These are phyloP conservation scores for Danaus chrysippus DNA, from an alignment of 2,888 invertebrate species.

Conservation along the genomic window DNA sequence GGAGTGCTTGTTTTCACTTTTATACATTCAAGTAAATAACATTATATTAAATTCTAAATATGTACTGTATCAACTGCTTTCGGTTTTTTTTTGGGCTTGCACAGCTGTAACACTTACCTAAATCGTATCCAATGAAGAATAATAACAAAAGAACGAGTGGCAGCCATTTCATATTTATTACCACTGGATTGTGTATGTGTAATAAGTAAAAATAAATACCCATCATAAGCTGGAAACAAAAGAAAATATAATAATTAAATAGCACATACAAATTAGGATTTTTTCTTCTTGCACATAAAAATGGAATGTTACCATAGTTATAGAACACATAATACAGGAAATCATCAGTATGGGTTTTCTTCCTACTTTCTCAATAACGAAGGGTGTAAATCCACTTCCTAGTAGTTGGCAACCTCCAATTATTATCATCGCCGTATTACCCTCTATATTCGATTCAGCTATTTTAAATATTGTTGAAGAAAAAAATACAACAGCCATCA, in stretches of 20 bases:
- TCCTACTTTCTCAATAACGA: slow-evolving; percentile 48
- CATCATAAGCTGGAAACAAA: slow-evolving; percentile 31
- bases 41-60: too few species aligned
- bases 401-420: slow-evolving; percentile 46
- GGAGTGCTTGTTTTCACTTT: too few species aligned
- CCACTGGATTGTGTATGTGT: slow-evolving; percentile 25
- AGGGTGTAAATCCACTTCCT: slow-evolving; percentile 42
- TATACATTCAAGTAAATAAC: too few species aligned
- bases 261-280: too few species aligned
- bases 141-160: slow-evolving; percentile 42
- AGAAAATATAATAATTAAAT: slow-evolving; percentile 17
- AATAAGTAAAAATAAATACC: slow-evolving; percentile 47
- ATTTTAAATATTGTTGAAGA: slow-evolving; percentile 45
- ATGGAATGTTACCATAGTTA: slow-evolving; percentile 44
- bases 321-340: slow-evolving; percentile 42
- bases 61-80: too few species aligned
- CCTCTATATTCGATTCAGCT: slow-evolving; percentile 43
- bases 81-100: too few species aligned
- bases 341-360: slow-evolving; percentile 42
- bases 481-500: slow-evolving; percentile 42
- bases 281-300: too few species aligned
- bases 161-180: slow-evolving; percentile 40
- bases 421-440: slow-evolving; percentile 48
- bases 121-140: slow-evolving; percentile 45
- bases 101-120: slow-evolving; percentile 37